phyloP scores from a whole-genome alignment of 2,797 vertebrate genomes.

The Morelia viridis region DNA sequence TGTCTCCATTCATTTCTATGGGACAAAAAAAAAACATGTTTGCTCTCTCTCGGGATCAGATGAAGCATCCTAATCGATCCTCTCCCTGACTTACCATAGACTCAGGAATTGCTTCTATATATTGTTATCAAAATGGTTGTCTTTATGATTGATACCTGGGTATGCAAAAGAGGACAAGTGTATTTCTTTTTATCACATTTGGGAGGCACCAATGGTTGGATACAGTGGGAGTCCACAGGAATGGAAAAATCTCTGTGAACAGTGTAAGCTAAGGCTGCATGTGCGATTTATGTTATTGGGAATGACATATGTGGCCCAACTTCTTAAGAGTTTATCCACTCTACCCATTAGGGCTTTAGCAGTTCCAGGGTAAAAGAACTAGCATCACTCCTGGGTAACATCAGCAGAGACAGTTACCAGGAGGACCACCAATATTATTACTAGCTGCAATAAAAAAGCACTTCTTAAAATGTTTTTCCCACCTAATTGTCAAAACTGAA shows the following conservation, averaged over 20 bases:
- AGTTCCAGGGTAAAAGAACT: conserved; percentile 66
- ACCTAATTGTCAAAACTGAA: conserved; percentile 82
- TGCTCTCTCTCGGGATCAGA: not conserved
- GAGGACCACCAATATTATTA: conserved; percentile 74
- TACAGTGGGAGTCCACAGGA: conserved; percentile 7
- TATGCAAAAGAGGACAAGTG: too few species aligned
- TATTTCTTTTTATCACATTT: not conserved
- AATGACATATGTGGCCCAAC: conserved; percentile 37
- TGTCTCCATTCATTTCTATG: not conserved
- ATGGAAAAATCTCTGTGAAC: conserved; percentile 2
- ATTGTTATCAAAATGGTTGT: not conserved
- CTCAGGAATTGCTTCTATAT: not conserved
- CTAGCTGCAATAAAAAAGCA: conserved; percentile 77
- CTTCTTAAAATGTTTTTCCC: conserved; percentile 75
- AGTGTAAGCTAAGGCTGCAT: conserved; percentile 25
- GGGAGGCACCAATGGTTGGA: not conserved
- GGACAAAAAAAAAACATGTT: not conserved
- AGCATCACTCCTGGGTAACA: conserved; percentile 67
- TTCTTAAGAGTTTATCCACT: conserved; percentile 60
- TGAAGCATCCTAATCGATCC: not conserved
- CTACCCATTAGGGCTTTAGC: conserved; percentile 58
- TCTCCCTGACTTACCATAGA: not conserved
- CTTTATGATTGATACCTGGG: not conserved
- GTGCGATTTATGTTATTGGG: conserved; percentile 38
- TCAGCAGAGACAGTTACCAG: conserved; percentile 68